Percentiles rank a stretch among this genome's conserved stretches.
Evolutionary conservation across 1,140 invertebrate genomes (phyloP).

Genomic region (Penaeus chinensis): DNA sequence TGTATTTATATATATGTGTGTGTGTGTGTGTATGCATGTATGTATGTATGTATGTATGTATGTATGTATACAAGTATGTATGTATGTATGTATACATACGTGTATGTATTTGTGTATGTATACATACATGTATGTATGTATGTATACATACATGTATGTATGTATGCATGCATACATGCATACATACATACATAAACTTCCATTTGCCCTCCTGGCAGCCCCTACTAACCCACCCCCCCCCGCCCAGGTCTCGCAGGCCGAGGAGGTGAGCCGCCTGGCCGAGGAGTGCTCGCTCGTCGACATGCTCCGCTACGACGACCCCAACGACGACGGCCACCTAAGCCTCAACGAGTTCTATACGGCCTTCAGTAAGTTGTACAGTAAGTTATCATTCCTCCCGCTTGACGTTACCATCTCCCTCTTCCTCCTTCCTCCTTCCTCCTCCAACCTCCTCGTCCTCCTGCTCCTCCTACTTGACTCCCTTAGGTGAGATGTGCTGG

Average conservation of each 20-base stretch:
- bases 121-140: too few species aligned
- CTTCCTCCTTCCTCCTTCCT: conserved; percentile 5
- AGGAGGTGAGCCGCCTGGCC: conserved; percentile 76
- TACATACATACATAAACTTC: too few species aligned
- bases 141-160: too few species aligned
- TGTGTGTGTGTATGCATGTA: too few species aligned
- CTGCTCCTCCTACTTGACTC: not conserved
- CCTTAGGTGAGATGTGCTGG: not conserved
- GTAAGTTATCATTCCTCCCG: conserved; percentile 57
- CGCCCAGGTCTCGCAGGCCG: conserved; percentile 74
- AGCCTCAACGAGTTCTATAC: conserved; percentile 81
- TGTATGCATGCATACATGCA: too few species aligned
- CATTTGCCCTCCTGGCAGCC: too few species aligned
- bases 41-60: too few species aligned
- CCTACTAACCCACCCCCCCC: conserved; percentile 20
- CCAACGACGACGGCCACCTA: conserved; percentile 76
- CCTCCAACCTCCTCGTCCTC: not conserved
- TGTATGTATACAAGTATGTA: too few species aligned
- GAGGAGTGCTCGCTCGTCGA: conserved; percentile 77
- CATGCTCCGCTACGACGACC: conserved; percentile 79
- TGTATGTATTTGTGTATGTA: too few species aligned
- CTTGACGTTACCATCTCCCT: conserved; percentile 38
- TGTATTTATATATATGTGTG: too few species aligned
- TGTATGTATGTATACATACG: too few species aligned
- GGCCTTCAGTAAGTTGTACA: conserved; percentile 79